Evolutionary conservation across 2,113 vertebrate species (phyloP).

Genomic region (Mus spicilegus): DNA sequence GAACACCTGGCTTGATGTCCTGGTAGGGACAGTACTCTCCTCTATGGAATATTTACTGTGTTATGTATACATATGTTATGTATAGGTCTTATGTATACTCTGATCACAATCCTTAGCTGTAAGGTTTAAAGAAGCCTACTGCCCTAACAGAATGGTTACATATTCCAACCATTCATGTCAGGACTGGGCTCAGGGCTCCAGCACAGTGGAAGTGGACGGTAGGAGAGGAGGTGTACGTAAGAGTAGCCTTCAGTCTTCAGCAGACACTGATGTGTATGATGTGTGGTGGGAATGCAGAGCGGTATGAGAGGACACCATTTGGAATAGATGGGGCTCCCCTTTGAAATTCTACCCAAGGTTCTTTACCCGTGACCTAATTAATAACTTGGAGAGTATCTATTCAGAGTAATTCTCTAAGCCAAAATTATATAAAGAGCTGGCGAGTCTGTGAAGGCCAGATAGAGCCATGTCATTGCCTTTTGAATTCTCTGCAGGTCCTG

Average conservation of each 20-base stretch:
- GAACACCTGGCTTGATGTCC: not conserved
- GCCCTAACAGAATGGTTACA: not conserved
- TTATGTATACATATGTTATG: too few relatives aligned
- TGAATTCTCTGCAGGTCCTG: not conserved
- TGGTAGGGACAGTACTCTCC: not conserved
- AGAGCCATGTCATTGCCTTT: not conserved
- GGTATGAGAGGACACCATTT: rapidly evolving
- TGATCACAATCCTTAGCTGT: not conserved
- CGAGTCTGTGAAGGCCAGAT: rapidly evolving
- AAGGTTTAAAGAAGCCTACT: too few relatives aligned
- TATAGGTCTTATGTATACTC: not conserved
- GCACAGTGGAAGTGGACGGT: too few relatives aligned
- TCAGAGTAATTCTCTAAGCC: not conserved
- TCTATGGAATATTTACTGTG: not conserved
- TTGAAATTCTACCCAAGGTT: not conserved
- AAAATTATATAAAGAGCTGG: not conserved
- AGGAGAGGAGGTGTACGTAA: too few relatives aligned
- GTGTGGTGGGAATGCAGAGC: too few relatives aligned
- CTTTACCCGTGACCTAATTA: not conserved
- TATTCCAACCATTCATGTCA: not conserved
- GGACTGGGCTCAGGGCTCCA: not conserved
- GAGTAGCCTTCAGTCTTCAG: too few relatives aligned
- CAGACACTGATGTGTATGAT: too few relatives aligned
- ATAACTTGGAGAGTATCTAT: not conserved
- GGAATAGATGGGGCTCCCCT: not conserved